Percentiles rank a stretch among this genome's conserved stretches.
These are phyloP conservation scores for Takifugu bimaculatus DNA, from an alignment of 2,113 vertebrate species.

Conservation along the genomic window DNA sequence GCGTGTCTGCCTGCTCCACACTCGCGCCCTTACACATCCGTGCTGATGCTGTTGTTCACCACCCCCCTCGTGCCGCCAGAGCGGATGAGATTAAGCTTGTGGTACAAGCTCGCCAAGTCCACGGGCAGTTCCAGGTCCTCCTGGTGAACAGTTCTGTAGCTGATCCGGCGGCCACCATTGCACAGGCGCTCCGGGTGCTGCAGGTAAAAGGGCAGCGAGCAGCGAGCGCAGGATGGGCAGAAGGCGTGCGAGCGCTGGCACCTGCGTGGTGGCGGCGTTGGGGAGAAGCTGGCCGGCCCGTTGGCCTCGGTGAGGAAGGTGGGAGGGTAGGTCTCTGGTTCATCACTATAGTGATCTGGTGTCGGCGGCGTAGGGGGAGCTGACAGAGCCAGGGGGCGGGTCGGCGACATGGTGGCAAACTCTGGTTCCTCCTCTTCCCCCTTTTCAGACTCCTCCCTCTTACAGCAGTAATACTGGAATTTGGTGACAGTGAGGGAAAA, in stretches of 20 bases:
- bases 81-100: slow-evolving; percentile 83
- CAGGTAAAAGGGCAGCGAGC: slow-evolving; percentile 82
- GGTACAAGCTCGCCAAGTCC: slow-evolving; percentile 77
- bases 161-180: slow-evolving; percentile 82
- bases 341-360: slow-evolving; percentile 46
- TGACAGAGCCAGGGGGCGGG: slow-evolving; percentile 73
- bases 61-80: slow-evolving; percentile 86
- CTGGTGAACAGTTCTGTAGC: slow-evolving; percentile 82
- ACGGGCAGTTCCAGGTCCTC: slow-evolving; percentile 79
- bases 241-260: slow-evolving; percentile 72
- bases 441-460: slow-evolving; percentile 82
- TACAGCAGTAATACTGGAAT: slow-evolving; percentile 92
- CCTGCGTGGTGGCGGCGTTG: slow-evolving; percentile 57
- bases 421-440: slow-evolving; percentile 89
- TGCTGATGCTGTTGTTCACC: slow-evolving; percentile 88
- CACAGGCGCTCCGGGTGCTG: slow-evolving; percentile 79
- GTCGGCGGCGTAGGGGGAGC: slow-evolving; percentile 70
- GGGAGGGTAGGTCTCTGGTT: slow-evolving; percentile 56
- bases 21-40: slow-evolving; percentile 75
- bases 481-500: neutral
- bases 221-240: slow-evolving; percentile 83
- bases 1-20: neutral
- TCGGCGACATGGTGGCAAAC: slow-evolving; percentile 72
- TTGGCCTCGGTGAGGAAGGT: slow-evolving; percentile 76
- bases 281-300: slow-evolving; percentile 77